phyloP scores from a whole-genome alignment of 2,113 vertebrate genomes.

The Mesoclemmys tuberculata region DNA sequence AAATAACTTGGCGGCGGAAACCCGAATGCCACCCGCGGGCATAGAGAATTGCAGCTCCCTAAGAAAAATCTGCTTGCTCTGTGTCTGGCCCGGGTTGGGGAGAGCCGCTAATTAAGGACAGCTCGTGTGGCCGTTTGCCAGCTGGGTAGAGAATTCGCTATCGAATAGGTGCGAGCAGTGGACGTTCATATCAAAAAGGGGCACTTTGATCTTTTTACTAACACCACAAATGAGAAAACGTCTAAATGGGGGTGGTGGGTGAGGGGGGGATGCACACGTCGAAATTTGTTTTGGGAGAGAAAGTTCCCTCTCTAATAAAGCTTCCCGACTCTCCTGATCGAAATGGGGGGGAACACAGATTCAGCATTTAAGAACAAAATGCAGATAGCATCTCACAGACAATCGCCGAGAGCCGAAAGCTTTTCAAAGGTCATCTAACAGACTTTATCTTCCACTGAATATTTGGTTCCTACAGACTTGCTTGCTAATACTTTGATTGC shows the following conservation, averaged over 20 bases:
- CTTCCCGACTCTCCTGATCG: not conserved
- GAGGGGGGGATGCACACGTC: not conserved
- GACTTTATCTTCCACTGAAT: not conserved
- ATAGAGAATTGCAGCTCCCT: not conserved
- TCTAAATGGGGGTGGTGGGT: not conserved
- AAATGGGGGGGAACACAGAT: not conserved
- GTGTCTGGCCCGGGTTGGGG: not conserved
- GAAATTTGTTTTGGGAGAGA: not conserved
- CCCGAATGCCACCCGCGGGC: not conserved
- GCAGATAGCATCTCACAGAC: not conserved
- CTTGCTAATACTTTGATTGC: not conserved
- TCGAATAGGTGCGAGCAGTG: not conserved
- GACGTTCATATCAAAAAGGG: not conserved
- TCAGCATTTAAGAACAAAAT: not conserved
- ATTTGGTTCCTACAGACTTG: not conserved
- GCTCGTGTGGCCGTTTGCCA: not conserved
- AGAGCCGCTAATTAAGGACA: not conserved
- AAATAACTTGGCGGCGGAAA: not conserved
- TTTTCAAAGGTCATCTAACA: not conserved
- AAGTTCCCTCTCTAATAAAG: not conserved
- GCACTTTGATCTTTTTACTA: too few species aligned
- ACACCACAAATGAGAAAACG: not conserved
- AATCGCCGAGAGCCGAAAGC: not conserved
- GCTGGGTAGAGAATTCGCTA: not conserved
- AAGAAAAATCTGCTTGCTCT: not conserved